phyloP scores from a whole-genome alignment of 1,140 invertebrate species.

The Colletes gigas region DNA sequence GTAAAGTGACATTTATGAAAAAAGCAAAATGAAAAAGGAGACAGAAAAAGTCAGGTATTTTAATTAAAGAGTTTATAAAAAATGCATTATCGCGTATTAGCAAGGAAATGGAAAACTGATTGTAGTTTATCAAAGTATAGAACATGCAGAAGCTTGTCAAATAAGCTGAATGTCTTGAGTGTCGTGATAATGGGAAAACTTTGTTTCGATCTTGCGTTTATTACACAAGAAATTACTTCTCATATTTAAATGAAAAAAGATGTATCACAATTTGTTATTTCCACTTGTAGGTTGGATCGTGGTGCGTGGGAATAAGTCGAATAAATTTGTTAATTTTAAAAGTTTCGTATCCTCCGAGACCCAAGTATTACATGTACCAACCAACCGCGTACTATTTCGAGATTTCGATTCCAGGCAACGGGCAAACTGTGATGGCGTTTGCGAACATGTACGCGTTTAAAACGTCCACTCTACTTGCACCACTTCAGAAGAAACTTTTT shows the following conservation, averaged over 20 bases:
- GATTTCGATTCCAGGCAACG: background rate
- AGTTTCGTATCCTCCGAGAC: background rate
- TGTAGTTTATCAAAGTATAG: background rate
- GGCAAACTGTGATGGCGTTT: background rate
- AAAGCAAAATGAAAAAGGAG: too few species aligned
- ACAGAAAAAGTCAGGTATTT: too few species aligned
- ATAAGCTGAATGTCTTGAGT: background rate
- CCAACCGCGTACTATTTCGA: background rate
- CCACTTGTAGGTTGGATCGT: too few species aligned
- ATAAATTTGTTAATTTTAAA: conserved; percentile 6
- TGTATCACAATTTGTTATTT: too few species aligned
- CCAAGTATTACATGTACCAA: background rate
- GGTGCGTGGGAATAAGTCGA: conserved; percentile 10
- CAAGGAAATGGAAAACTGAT: too few species aligned
- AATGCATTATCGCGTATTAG: too few species aligned
- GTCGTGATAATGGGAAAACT: conserved; percentile 9
- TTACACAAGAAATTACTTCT: conserved; percentile 7
- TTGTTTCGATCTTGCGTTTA: background rate
- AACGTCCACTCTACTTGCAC: background rate
- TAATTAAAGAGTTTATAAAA: too few species aligned
- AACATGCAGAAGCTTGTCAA: conserved; percentile 7
- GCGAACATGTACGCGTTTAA: background rate
- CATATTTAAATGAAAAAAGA: background rate
- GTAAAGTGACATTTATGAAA: too few species aligned
- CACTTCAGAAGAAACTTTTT: conserved; percentile 2